A percentile compares a stretch with the other conserved stretches of the same genome.
phyloP scores from a whole-genome alignment of 1,140 invertebrate genomes.

The Vollenhovia emeryi region DNA sequence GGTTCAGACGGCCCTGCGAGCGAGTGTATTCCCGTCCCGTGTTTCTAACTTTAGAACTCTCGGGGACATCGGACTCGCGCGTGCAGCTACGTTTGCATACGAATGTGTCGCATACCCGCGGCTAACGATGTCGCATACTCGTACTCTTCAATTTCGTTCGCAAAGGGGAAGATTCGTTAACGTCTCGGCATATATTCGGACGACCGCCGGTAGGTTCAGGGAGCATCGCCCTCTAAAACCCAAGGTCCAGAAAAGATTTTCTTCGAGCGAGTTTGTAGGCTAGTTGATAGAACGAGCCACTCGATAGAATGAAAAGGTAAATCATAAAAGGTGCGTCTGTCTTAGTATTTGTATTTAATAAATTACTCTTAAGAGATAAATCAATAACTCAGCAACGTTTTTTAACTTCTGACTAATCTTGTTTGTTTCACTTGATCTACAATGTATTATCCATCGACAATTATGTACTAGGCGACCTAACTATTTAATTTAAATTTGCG shows the following conservation, averaged over 20 bases:
- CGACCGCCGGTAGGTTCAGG: neutral
- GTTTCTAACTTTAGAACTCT: slow-evolving; percentile 65
- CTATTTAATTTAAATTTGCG: too few species aligned
- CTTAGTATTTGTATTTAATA: too few species aligned
- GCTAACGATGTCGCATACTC: slow-evolving; percentile 49
- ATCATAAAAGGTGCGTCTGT: too few species aligned
- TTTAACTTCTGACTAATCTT: too few species aligned
- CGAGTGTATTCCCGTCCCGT: slow-evolving; percentile 41
- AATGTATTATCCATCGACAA: too few species aligned
- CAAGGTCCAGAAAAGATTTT: neutral
- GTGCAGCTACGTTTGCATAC: slow-evolving; percentile 53
- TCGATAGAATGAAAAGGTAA: too few species aligned
- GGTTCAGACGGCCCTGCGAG: neutral
- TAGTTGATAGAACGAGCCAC: too few species aligned
- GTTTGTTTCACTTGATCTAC: too few species aligned
- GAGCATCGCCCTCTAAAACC: neutral
- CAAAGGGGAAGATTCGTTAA: slow-evolving; percentile 40
- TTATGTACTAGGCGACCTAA: too few species aligned
- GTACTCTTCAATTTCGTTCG: slow-evolving; percentile 34
- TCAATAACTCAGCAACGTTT: too few species aligned
- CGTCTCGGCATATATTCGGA: slow-evolving; percentile 15
- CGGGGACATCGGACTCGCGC: slow-evolving; percentile 52
- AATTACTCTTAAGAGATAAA: neutral
- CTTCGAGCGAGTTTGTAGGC: neutral
- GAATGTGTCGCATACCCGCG: slow-evolving; percentile 61